Percentiles rank a stretch among this genome's conserved stretches.
Conservation (phyloP, 2,113 vertebrate species). For the Lichenostomus cassidix region DNA sequence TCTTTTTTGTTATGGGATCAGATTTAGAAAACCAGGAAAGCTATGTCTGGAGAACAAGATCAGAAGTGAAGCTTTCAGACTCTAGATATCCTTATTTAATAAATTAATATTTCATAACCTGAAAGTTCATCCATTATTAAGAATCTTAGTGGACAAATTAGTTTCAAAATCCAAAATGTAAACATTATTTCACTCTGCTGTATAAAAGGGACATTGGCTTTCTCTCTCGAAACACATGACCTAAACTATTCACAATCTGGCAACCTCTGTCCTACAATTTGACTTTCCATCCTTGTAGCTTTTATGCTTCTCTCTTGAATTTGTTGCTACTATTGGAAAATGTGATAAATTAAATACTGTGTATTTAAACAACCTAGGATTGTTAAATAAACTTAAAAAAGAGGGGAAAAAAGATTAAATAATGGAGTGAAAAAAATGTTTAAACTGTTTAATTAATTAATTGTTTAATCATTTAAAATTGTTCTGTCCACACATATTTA, state of each 20-base stretch:
- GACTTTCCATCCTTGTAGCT: background rate
- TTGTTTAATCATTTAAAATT: background rate
- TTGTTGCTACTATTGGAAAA: background rate
- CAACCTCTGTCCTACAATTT: background rate
- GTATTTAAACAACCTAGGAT: background rate
- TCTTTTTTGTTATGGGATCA: background rate
- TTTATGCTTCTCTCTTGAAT: background rate
- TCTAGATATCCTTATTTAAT: background rate
- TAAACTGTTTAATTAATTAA: background rate
- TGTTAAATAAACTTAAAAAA: no score
- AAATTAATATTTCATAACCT: background rate
- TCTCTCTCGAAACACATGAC: background rate
- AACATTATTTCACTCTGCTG: background rate
- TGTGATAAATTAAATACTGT: background rate
- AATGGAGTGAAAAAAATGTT: rapidly evolving
- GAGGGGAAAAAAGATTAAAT: rapidly evolving
- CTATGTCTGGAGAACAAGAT: background rate
- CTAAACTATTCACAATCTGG: background rate
- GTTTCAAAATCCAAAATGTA: background rate
- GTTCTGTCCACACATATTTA: background rate
- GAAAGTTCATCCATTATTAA: constrained; percentile 18
- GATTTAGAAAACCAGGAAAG: background rate
- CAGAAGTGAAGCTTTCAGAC: background rate
- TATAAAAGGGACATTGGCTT: background rate
- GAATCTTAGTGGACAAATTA: background rate